These are phyloP conservation scores for Sorex fumeus DNA, from an alignment of 2,113 vertebrate species.

Conservation along the genomic window DNA sequence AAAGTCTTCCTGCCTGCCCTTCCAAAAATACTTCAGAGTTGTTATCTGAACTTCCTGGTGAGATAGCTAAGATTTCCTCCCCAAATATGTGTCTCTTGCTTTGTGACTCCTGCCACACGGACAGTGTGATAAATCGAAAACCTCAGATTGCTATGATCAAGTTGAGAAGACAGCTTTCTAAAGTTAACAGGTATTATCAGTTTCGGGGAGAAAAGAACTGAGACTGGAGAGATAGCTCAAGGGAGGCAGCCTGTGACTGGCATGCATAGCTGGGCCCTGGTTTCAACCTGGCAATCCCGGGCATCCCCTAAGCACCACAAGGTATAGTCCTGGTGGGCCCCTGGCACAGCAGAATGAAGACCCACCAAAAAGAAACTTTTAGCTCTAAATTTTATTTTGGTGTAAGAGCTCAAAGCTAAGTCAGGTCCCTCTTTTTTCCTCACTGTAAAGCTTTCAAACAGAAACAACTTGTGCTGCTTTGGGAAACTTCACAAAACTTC, in stretches of 20 bases:
- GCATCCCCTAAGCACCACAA: too few species aligned
- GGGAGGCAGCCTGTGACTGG: not conserved
- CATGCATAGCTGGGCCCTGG: too few species aligned
- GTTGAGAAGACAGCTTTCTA: not conserved
- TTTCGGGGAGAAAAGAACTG: too few species aligned
- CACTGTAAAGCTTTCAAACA: not conserved
- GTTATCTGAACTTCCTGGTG: constrained; percentile 32
- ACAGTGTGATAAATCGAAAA: not conserved
- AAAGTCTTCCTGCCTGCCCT: not conserved
- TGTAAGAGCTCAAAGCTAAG: too few species aligned
- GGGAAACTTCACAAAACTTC: not conserved
- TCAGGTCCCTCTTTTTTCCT: too few species aligned
- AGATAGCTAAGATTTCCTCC: not conserved
- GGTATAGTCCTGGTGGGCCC: too few species aligned
- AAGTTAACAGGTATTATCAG: not conserved
- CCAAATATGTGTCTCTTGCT: not conserved
- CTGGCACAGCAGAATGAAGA: too few species aligned
- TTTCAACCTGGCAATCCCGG: too few species aligned
- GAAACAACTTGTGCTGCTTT: not conserved
- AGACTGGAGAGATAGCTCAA: not conserved
- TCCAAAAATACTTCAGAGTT: constrained; percentile 30
- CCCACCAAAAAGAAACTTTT: too few species aligned
- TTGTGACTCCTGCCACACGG: not conserved
- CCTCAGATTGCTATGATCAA: not conserved
- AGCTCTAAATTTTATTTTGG: too few species aligned